Evolutionary conservation across 2,888 invertebrate genomes (phyloP).

Genomic region (Glaucopsyche alexis): DNA sequence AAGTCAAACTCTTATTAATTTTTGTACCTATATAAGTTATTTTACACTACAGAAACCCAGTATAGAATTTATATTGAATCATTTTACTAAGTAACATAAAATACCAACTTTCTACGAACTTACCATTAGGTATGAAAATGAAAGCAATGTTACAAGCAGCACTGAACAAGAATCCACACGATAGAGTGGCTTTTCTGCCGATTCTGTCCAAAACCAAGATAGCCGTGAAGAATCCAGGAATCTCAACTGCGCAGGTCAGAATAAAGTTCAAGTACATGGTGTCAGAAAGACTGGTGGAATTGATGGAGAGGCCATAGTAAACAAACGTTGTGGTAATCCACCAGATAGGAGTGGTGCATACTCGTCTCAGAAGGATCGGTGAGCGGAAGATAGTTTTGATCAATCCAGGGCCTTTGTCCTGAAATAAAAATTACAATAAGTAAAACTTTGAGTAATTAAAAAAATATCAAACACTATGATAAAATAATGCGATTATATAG

Average conservation of each 20-base stretch:
- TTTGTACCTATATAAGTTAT: no score
- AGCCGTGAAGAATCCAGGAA: constrained; percentile 84
- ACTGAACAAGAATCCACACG: constrained; percentile 80
- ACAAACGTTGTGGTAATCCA: constrained; percentile 89
- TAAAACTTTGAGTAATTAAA: not conserved
- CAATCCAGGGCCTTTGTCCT: constrained; percentile 43
- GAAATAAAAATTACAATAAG: constrained; percentile 18
- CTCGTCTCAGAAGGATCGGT: constrained; percentile 67
- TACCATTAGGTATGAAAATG: constrained; percentile 75
- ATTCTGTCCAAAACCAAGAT: constrained; percentile 81
- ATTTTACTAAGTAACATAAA: not conserved
- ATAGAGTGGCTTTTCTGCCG: constrained; percentile 82
- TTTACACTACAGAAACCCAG: no score
- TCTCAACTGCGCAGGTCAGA: constrained; percentile 82
- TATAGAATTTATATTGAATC: no score
- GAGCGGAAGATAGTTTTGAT: constrained; percentile 39
- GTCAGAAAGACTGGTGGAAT: constrained; percentile 86
- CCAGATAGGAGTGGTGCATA: constrained; percentile 85
- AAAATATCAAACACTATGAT: not conserved
- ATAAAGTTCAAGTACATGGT: constrained; percentile 88
- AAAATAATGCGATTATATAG: not conserved
- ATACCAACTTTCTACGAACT: constrained; percentile 34
- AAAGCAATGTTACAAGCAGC: constrained; percentile 69
- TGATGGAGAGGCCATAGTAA: constrained; percentile 89
- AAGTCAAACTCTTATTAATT: no score